Percentiles rank a stretch among this genome's conserved stretches.
These are phyloP conservation scores for Ectropis crepuscularia DNA, from an alignment of 2,888 invertebrate genomes.

Conservation along the genomic window DNA sequence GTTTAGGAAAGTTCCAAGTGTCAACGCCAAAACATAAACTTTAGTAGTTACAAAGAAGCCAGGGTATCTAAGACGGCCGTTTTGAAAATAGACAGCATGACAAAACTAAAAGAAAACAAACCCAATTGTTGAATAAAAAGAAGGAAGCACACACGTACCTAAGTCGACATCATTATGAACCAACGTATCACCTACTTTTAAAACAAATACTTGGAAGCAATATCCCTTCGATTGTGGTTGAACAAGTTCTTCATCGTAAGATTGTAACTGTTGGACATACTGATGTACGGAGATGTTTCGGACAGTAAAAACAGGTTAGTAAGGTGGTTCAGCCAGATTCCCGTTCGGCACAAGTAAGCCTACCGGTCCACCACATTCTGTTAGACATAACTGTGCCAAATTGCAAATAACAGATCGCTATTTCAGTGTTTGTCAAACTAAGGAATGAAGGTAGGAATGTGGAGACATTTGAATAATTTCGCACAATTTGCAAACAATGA, in stretches of 20 bases:
- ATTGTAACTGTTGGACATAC: constrained; percentile 1
- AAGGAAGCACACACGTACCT: too few species aligned
- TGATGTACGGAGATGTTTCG: background rate
- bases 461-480: too few species aligned
- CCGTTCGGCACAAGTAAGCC: constrained; percentile 32
- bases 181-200: too few species aligned
- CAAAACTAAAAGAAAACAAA: too few species aligned
- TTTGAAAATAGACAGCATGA: too few species aligned
- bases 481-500: too few species aligned
- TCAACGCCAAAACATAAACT: too few species aligned
- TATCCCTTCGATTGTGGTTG: background rate
- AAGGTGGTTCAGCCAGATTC: constrained; percentile 17
- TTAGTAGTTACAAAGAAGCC: too few species aligned
- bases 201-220: background rate
- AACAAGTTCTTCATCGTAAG: background rate
- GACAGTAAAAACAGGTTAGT: constrained; percentile 12
- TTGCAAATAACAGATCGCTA: constrained; percentile 26
- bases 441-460: background rate
- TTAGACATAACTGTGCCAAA: constrained; percentile 36
- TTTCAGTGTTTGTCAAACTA: constrained; percentile 25
- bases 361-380: constrained; percentile 31
- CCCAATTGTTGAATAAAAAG: too few species aligned
- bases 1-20: too few species aligned
- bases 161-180: too few species aligned
- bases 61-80: too few species aligned